These are phyloP conservation scores for Orthosia gracilis DNA, from an alignment of 2,888 invertebrate species.

Conservation along the genomic window DNA sequence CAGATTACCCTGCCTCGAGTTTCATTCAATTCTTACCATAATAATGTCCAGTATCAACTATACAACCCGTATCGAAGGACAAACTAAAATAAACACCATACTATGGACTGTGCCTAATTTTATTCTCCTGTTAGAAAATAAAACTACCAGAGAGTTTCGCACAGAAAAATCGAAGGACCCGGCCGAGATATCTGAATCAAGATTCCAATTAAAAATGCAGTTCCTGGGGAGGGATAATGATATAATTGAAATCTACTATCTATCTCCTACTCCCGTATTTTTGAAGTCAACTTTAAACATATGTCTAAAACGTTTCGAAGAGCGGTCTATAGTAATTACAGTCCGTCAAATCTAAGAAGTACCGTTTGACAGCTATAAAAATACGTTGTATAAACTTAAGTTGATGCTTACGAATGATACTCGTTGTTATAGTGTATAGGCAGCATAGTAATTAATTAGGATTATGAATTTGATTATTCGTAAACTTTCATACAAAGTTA, in stretches of 20 bases:
- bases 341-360: too few species aligned
- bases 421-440: too few species aligned
- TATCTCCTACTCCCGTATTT: conserved; percentile 83
- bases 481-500: too few species aligned
- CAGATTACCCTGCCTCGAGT: neutral
- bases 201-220: conserved; percentile 86
- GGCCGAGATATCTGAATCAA: conserved; percentile 70
- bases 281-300: conserved; percentile 84
- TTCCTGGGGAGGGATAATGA: conserved; percentile 85
- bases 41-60: conserved; percentile 75
- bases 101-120: conserved; percentile 87
- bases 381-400: too few species aligned
- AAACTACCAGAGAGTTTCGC: conserved; percentile 81
- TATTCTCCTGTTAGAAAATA: conserved; percentile 80
- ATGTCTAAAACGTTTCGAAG: conserved; percentile 85
- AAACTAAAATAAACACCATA: conserved; percentile 85
- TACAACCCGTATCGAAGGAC: conserved; percentile 84
- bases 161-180: conserved; percentile 80
- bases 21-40: neutral
- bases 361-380: too few species aligned
- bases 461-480: too few species aligned
- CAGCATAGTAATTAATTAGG: too few species aligned
- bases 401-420: too few species aligned
- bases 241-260: conserved; percentile 85
- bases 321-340: conserved; percentile 84